These are phyloP conservation scores for Diacarnus erythraeanus DNA, from an alignment of 37 sponge, comb jelly and placozoan species.

Conservation along the genomic window DNA sequence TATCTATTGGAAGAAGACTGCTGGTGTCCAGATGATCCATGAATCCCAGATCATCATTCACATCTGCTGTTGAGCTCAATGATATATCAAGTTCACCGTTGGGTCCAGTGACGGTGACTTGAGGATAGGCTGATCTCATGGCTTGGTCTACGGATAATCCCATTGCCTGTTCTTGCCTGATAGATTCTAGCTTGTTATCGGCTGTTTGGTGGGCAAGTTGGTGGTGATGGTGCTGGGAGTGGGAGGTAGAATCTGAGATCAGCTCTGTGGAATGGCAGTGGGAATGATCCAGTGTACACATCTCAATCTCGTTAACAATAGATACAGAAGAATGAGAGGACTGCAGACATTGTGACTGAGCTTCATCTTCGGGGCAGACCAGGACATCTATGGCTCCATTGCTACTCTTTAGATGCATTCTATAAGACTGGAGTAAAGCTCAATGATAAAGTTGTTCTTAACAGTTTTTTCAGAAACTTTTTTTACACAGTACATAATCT, in stretches of 20 bases:
- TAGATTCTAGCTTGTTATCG: not conserved
- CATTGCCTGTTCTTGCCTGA: not conserved
- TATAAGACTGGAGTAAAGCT: slow-evolving; percentile 64
- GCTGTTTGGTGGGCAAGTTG: not conserved
- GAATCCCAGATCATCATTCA: slow-evolving; percentile 20
- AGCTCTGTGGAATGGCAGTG: not conserved
- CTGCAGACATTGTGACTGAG: slow-evolving; percentile 3
- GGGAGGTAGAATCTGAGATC: not conserved
- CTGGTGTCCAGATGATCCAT: slow-evolving; percentile 17
- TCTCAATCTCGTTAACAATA: no score
- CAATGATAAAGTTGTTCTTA: no score
- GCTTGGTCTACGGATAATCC: not conserved
- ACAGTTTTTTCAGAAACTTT: no score
- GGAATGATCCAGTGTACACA: not conserved
- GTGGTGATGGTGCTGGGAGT: slow-evolving; percentile 7
- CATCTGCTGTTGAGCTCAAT: slow-evolving; percentile 61
- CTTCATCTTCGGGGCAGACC: slow-evolving; percentile 70
- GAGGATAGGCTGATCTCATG: not conserved
- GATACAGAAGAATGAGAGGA: not conserved
- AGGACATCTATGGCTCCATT: slow-evolving; percentile 82
- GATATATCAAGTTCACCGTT: slow-evolving; percentile 54
- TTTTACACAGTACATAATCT: no score
- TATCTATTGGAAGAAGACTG: slow-evolving; percentile 9
- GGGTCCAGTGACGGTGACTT: not conserved
- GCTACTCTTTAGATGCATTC: slow-evolving; percentile 71